phyloP scores from a whole-genome alignment of 2,888 invertebrate genomes.

The Ochropleura plecta region DNA sequence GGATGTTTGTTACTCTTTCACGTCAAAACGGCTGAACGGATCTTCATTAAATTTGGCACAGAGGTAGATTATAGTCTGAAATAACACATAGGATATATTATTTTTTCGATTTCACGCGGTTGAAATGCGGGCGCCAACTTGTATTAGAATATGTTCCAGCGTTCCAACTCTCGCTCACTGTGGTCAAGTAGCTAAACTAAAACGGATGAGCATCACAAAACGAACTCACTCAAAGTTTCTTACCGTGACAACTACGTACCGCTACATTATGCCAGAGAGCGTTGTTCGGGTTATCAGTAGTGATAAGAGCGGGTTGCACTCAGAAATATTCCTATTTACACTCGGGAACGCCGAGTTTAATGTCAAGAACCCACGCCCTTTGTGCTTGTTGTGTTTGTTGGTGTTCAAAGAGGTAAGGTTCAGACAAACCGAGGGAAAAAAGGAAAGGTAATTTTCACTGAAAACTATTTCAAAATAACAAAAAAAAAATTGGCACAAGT shows the following conservation, averaged over 20 bases:
- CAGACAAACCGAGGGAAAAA: not conserved
- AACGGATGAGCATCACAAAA: constrained; percentile 3
- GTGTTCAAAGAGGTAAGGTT: not conserved
- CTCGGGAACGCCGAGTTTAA: constrained; percentile 31
- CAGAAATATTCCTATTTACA: constrained; percentile 64
- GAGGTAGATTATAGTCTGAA: no score
- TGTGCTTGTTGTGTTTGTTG: not conserved
- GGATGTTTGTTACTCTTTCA: no score
- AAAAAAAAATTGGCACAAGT: not conserved
- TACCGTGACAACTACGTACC: constrained; percentile 34
- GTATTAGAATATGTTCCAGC: not conserved
- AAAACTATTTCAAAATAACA: not conserved
- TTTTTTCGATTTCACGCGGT: no score
- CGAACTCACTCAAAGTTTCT: constrained; percentile 1
- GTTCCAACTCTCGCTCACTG: not conserved
- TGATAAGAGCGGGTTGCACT: constrained; percentile 47
- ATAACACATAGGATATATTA: no score
- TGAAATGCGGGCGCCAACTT: no score
- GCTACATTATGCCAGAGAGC: constrained; percentile 37
- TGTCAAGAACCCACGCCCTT: constrained; percentile 44
- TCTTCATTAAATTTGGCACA: no score
- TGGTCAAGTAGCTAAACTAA: constrained; percentile 3
- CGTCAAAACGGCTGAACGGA: no score
- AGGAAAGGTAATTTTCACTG: not conserved
- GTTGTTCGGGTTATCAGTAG: constrained; percentile 58